Conservation (phyloP, 2,888 invertebrate species). For the Acholoe squamosa region DNA sequence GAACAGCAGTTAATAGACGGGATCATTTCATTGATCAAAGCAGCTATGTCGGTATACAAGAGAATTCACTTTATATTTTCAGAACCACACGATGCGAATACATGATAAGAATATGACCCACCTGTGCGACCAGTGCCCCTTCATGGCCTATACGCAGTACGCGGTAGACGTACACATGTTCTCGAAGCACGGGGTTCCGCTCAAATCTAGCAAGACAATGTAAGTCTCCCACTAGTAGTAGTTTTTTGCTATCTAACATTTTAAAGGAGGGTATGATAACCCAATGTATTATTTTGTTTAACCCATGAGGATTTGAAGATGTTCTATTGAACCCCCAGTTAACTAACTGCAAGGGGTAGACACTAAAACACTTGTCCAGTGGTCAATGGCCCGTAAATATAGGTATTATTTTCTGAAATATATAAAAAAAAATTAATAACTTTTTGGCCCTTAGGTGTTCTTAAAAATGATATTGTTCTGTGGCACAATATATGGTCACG, state of each 20-base stretch:
- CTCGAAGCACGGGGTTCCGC: neutral
- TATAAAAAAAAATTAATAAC: too few relatives aligned
- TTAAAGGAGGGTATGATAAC: neutral
- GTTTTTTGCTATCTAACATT: neutral
- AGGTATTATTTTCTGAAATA: too few relatives aligned
- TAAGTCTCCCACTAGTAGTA: too few relatives aligned
- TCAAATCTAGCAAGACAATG: neutral
- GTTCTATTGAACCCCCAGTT: neutral
- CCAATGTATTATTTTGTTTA: neutral
- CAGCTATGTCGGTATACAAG: too few relatives aligned
- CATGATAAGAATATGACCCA: neutral
- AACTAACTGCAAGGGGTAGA: neutral
- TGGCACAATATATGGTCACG: too few relatives aligned
- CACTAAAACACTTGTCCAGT: neutral
- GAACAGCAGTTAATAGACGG: too few relatives aligned
- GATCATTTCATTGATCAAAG: too few relatives aligned
- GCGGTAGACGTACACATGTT: neutral
- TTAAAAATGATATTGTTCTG: too few relatives aligned
- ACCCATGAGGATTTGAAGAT: neutral
- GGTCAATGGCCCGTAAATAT: neutral
- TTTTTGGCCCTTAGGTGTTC: too few relatives aligned
- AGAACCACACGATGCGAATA: neutral
- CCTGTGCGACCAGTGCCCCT: conserved; percentile 45
- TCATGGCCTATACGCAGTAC: neutral
- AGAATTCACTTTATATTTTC: too few relatives aligned